Evolutionary conservation across 1,140 invertebrate genomes (phyloP).

Genomic region (Drosophila eugracilis): DNA sequence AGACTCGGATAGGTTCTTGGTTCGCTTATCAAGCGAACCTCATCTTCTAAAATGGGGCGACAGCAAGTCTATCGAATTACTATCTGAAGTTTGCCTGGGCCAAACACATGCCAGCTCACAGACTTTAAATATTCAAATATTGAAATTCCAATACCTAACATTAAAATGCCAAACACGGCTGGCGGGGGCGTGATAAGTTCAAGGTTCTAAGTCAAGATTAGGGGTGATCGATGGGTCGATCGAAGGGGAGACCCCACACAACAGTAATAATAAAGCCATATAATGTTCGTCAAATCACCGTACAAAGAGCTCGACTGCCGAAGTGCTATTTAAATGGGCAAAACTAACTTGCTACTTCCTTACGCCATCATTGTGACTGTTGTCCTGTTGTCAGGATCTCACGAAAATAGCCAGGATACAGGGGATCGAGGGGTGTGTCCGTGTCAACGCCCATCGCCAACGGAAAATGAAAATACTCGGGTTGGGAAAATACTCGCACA

Average conservation of each 20-base stretch:
- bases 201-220: constrained; percentile 22
- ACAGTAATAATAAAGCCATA: constrained; percentile 12
- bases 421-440: constrained; percentile 40
- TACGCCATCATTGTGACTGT: constrained; percentile 68
- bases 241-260: constrained; percentile 45
- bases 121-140: not conserved
- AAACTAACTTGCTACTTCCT: constrained; percentile 79
- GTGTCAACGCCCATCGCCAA: constrained; percentile 59
- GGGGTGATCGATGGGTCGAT: constrained; percentile 5
- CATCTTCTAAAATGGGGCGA: constrained; percentile 9
- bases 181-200: constrained; percentile 11
- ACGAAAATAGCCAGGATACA: constrained; percentile 8
- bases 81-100: constrained; percentile 1
- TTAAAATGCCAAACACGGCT: constrained; percentile 12
- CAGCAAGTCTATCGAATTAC: constrained; percentile 9
- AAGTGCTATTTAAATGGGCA: constrained; percentile 70
- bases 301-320: constrained; percentile 37
- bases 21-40: not conserved
- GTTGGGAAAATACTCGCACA: constrained; percentile 38
- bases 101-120: not conserved
- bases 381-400: constrained; percentile 18
- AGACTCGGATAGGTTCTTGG: not conserved
- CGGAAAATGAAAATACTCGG: constrained; percentile 34
- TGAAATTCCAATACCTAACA: no score
- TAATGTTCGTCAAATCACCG: constrained; percentile 38